phyloP scores from a whole-genome alignment of 2,797 vertebrate genomes.

The Podargus strigoides region DNA sequence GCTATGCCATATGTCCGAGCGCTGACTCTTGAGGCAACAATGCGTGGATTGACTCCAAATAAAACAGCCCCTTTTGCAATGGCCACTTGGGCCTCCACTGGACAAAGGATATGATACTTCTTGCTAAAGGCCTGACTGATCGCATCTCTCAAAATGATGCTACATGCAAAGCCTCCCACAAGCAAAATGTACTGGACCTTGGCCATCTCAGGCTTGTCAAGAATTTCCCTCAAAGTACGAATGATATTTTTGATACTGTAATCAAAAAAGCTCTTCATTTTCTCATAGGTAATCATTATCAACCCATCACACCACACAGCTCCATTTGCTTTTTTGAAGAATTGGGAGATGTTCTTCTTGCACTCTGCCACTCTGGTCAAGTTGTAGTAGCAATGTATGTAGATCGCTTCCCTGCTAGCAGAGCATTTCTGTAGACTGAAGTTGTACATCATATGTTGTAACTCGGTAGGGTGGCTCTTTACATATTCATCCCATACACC shows the following conservation, averaged over 20 bases:
- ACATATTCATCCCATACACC: constrained; percentile 22
- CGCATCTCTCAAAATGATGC: not conserved
- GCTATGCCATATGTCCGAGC: not conserved
- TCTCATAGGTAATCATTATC: constrained; percentile 24
- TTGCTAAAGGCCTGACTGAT: not conserved
- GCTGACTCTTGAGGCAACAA: not conserved
- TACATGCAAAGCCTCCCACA: constrained; percentile 45
- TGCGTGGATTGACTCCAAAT: not conserved
- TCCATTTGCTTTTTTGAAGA: not conserved
- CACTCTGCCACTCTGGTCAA: not conserved
- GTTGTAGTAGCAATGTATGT: constrained; percentile 24
- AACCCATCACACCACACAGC: constrained; percentile 15
- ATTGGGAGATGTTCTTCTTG: not conserved
- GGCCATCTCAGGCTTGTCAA: not conserved
- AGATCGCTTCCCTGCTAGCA: not conserved
- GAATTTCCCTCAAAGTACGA: not conserved
- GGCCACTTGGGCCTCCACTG: not conserved
- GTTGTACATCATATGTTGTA: constrained; percentile 39
- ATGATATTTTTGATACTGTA: not conserved
- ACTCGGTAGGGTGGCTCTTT: not conserved
- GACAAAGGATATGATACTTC: not conserved
- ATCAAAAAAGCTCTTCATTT: constrained; percentile 39
- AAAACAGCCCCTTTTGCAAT: constrained; percentile 29
- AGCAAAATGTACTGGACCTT: constrained; percentile 36
- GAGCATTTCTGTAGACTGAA: constrained; percentile 35